These are phyloP conservation scores for Alviniconcha marisindica DNA, from an alignment of 1,140 invertebrate species.

Conservation along the genomic window DNA sequence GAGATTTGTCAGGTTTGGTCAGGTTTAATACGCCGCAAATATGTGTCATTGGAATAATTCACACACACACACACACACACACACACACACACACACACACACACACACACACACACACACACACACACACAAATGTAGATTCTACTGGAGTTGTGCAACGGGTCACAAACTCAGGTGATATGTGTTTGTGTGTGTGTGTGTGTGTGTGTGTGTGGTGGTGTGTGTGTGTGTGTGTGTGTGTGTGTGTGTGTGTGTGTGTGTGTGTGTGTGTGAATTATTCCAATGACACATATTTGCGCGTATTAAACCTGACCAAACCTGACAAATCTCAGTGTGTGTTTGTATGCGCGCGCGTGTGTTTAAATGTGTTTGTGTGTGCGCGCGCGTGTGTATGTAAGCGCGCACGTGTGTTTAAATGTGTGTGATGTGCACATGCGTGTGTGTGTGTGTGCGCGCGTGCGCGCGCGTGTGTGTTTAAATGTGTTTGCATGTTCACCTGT, in stretches of 20 bases:
- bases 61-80: too few relatives aligned
- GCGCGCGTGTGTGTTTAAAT: background rate
- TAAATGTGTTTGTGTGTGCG: background rate
- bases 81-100: background rate
- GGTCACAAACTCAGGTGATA: too few relatives aligned
- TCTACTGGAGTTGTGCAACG: background rate
- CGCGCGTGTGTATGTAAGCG: constrained; percentile 14
- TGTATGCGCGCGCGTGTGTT: background rate
- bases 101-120: background rate
- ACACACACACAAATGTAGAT: too few relatives aligned
- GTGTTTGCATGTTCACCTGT: background rate
- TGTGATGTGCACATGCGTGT: background rate
- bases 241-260: constrained; percentile 3
- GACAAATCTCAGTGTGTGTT: background rate
- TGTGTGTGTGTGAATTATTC: constrained; percentile 35
- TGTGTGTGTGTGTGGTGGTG: background rate
- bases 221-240: background rate
- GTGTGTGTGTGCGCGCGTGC: constrained; percentile 23
- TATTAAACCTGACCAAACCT: too few relatives aligned
- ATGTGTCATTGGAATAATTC: too few relatives aligned
- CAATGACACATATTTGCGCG: too few relatives aligned
- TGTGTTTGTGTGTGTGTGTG: constrained; percentile 1
- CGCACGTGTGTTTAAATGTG: constrained; percentile 1
- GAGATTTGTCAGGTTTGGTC: too few relatives aligned
- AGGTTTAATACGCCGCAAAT: too few relatives aligned